phyloP scores from a whole-genome alignment of 2,888 invertebrate genomes.

The Merodon equestris region DNA sequence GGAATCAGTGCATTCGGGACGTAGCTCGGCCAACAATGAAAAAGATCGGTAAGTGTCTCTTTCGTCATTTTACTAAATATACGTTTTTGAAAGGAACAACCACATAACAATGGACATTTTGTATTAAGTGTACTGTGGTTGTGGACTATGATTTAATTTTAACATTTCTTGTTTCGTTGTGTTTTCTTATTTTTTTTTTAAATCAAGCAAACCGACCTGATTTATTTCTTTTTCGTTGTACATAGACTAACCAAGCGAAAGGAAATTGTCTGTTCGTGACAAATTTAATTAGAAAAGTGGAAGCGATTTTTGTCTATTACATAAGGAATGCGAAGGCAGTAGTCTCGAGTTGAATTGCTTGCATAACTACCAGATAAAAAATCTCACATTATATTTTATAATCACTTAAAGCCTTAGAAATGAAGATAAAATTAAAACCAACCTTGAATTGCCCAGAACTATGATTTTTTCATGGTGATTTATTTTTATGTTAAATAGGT shows the following conservation, averaged over 20 bases:
- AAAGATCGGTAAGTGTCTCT: constrained; percentile 81
- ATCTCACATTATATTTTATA: too few species aligned
- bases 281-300: constrained; percentile 7
- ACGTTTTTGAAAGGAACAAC: constrained; percentile 18
- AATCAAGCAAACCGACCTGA: background rate
- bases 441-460: too few species aligned
- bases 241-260: constrained; percentile 27
- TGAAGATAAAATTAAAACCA: too few species aligned
- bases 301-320: constrained; percentile 20
- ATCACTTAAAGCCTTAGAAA: too few species aligned
- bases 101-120: constrained; percentile 28
- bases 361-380: too few species aligned
- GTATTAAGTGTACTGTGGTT: constrained; percentile 46
- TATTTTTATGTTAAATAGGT: too few species aligned
- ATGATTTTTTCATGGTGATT: too few species aligned
- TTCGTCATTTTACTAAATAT: constrained; percentile 8
- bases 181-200: too few species aligned
- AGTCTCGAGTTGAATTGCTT: too few species aligned
- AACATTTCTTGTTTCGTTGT: background rate
- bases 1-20: constrained; percentile 90
- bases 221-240: constrained; percentile 34
- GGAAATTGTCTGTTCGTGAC: constrained; percentile 5
- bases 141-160: constrained; percentile 29
- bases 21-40: constrained; percentile 87
- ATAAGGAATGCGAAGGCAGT: background rate